phyloP scores from a whole-genome alignment of 2,888 invertebrate genomes.

The Theretra japonica region DNA sequence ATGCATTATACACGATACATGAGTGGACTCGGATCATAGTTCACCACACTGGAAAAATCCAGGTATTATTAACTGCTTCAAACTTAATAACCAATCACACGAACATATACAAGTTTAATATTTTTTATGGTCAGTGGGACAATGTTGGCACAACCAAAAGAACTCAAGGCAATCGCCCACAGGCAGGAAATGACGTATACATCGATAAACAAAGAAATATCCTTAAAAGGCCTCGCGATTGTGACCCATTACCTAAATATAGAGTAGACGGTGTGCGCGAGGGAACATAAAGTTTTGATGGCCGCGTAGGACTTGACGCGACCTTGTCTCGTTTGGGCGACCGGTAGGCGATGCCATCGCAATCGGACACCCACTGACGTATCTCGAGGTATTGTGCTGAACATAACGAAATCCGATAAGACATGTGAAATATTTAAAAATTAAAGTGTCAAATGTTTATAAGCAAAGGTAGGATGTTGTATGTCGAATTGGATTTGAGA shows the following conservation, averaged over 20 bases:
- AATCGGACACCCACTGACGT: constrained; percentile 50
- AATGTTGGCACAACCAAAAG: neutral
- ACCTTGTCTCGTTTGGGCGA: constrained; percentile 47
- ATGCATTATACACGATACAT: too few relatives aligned
- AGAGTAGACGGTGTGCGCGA: constrained; percentile 40
- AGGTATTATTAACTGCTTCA: too few relatives aligned
- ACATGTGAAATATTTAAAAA: neutral
- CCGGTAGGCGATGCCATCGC: constrained; percentile 33
- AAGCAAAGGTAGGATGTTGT: too few relatives aligned
- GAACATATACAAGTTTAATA: neutral
- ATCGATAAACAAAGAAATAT: constrained; percentile 37
- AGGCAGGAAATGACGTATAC: constrained; percentile 28
- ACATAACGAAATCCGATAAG: neutral
- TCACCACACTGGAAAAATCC: too few relatives aligned
- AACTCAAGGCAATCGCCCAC: constrained; percentile 25
- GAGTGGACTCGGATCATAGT: too few relatives aligned
- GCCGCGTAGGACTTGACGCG: constrained; percentile 52
- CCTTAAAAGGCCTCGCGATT: constrained; percentile 49
- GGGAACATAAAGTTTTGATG: constrained; percentile 55
- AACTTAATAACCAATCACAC: neutral
- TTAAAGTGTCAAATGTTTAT: neutral
- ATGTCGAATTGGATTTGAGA: too few relatives aligned
- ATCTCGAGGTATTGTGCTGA: constrained; percentile 32
- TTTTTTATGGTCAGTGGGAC: neutral
- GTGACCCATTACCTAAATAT: constrained; percentile 52